phyloP scores from a whole-genome alignment of 2,888 invertebrate species.

The Agrilus biguttatus region DNA sequence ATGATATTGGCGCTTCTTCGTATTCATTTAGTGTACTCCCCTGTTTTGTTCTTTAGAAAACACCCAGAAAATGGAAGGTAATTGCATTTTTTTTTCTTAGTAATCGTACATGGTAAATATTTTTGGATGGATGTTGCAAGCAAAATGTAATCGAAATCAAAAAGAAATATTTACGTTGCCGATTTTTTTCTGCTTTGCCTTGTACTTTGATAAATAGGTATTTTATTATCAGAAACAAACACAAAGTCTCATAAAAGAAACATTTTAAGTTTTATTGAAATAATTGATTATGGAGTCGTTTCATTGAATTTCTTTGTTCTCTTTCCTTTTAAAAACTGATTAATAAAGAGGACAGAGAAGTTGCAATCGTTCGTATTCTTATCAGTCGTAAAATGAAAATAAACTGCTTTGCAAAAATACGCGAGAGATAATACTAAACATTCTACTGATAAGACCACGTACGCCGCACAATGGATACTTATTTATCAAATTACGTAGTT shows the following conservation, averaged over 20 bases:
- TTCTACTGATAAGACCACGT: background rate
- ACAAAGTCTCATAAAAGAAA: too few relatives aligned
- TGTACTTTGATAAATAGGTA: slow-evolving; percentile 17
- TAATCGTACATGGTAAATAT: slow-evolving; percentile 2
- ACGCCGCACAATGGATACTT: slow-evolving; percentile 13
- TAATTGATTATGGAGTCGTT: too few relatives aligned
- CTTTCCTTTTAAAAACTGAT: background rate
- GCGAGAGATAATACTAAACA: too few relatives aligned
- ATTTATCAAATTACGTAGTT: slow-evolving; percentile 23
- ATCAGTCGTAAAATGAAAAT: too few relatives aligned
- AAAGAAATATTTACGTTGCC: slow-evolving; percentile 6
- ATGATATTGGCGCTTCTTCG: too few relatives aligned
- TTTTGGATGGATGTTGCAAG: slow-evolving; percentile 5
- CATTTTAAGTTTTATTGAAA: background rate
- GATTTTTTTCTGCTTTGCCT: slow-evolving; percentile 7
- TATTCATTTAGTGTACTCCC: too few relatives aligned
- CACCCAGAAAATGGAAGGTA: slow-evolving; percentile 3
- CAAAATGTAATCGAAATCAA: slow-evolving; percentile 5
- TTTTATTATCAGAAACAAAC: slow-evolving; percentile 6
- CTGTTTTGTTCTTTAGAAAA: background rate
- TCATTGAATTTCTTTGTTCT: background rate
- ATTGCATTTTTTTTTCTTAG: background rate
- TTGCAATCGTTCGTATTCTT: too few relatives aligned
- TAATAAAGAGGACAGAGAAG: too few relatives aligned
- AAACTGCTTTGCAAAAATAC: too few relatives aligned